Evolutionary conservation across 1,140 invertebrate genomes (phyloP), one percentile per base, ranked within the genome.

Genomic region (Drosophila lacertosa): DNA sequence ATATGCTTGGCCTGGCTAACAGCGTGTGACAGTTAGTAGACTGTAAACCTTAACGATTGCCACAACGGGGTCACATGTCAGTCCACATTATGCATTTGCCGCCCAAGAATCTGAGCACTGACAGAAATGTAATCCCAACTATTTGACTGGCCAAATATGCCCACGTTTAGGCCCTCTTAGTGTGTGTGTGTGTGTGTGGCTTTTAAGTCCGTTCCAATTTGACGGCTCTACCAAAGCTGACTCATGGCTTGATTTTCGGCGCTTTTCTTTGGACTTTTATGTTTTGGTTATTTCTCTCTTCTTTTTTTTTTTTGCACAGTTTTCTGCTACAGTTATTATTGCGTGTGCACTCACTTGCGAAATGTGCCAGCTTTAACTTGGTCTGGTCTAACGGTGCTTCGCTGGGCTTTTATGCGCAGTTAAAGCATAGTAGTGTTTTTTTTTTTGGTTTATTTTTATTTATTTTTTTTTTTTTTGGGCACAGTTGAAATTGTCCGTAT

Each of bases 41-140:
- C 74, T 88, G 78, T 88, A 82, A 88, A 88, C 82, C 88, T 88
- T 88, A 88, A 88, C 76, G 78, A 82, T 88, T 88, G 74, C 74
- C 76, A 71, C 78, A 88, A 82, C 76, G 75, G 66, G 82, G 82
- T 71, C 77, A 88, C 47, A 69, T 76, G 74, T 63, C 75, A 53
- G 33, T n/a, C 18, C 33, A 42, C 50, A 54, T 33, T 39, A 40
- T 39, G 44, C n/a, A 47, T 47, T 22, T 4, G 13, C 9, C 0
- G 54, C 22, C 24, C 15, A 16, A 35, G 48, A 35, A 51, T 51
- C 32, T 13, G 53, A 29, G 26, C 18, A n/a, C 10, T 37, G 57
- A 39, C 32, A 48, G n/a, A 10, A n/a, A 35, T 35, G 32, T 10
- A 11, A 3, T 3, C 15, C n/a, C 10, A 20, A 29, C 50, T 2